Base-by-base conservation (phyloP, 2,888 invertebrate species). In the Cheilosia soror region DNA sequence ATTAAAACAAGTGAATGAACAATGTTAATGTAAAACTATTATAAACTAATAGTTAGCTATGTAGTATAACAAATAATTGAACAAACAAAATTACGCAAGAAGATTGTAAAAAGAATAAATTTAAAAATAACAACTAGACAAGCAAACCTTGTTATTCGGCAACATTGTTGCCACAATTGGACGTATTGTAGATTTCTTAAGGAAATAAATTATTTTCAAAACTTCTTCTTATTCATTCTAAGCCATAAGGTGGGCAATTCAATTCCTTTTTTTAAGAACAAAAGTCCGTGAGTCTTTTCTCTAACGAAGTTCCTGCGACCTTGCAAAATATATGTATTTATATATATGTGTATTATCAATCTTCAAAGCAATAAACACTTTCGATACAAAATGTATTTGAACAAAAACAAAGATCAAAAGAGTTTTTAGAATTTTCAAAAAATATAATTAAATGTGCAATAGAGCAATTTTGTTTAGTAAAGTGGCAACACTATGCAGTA, bases 1-100 rank as follows among this genome's bases (percentile, higher is more conserved):
- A 84, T 44, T 51, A 29, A 62, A 72, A 68, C 51, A 79, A 33
- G 0, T 37, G 44, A 75, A 75, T 27, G 20, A 69, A 66, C 27
- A 78, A 60, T 49, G 20, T 47, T 47, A 69, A 58, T 75, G 78
- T 83, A 68, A 75, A 66, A 63, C 75, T 83, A 75, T 69, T 66
- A 60, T 15, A 37, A 71, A 63, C 71, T 51, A 72, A 57, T 82
- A 85, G 80, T 68, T 85, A 84, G 60, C 69, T 71, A 71, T 73
- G 77, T 77, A 77, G 76, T 66, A 63, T 73, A 66, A 68, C 69
- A 60, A 73, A 55, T 63, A 49, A 69, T 73, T 44, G 44, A 44
- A 40, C 37, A 4, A 11, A 37, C 11, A 42, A 87, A 69, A 40
- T 68, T 40, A 63, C 25, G 66, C 55, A 47, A 55, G 29, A 65